Percentiles rank a stretch among this genome's conserved stretches.
Evolutionary conservation across 2,113 vertebrate genomes (phyloP).

Genomic region (Cheilinus undulatus): DNA sequence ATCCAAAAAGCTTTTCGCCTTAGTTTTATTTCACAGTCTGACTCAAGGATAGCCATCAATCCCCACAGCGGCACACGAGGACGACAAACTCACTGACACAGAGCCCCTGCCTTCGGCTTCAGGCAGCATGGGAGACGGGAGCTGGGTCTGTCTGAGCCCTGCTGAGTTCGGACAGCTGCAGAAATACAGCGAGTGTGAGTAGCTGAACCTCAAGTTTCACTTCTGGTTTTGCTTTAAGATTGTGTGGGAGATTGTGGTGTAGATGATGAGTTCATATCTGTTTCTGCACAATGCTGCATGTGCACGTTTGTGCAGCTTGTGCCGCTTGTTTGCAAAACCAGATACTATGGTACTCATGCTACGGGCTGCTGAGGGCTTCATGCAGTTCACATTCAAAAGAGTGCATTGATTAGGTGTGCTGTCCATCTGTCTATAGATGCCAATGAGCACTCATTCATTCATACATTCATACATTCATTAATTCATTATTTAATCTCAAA

Average conservation of each 20-base stretch:
- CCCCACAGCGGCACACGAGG: not conserved
- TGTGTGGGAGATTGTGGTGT: not conserved
- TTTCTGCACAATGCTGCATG: not conserved
- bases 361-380: not conserved
- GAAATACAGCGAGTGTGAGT: constrained; percentile 96
- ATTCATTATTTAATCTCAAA: too few species aligned
- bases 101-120: not conserved
- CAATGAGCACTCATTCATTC: too few species aligned
- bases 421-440: not conserved
- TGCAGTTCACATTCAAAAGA: not conserved
- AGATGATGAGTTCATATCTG: not conserved
- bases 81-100: constrained; percentile 6
- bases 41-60: constrained; percentile 61
- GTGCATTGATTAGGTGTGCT: not conserved
- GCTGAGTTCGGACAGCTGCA: constrained; percentile 93
- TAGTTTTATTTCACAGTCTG: constrained; percentile 29
- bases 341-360: constrained; percentile 23
- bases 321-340: constrained; percentile 14
- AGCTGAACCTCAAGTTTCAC: constrained; percentile 8
- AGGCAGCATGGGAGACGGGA: constrained; percentile 87
- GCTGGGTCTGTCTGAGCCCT: constrained; percentile 91
- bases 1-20: constrained; percentile 36
- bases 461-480: too few species aligned
- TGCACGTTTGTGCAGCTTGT: not conserved
- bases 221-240: not conserved